Base-by-base conservation (phyloP, 2,888 invertebrate genomes). In the Hermaeophaga mercurialis region DNA sequence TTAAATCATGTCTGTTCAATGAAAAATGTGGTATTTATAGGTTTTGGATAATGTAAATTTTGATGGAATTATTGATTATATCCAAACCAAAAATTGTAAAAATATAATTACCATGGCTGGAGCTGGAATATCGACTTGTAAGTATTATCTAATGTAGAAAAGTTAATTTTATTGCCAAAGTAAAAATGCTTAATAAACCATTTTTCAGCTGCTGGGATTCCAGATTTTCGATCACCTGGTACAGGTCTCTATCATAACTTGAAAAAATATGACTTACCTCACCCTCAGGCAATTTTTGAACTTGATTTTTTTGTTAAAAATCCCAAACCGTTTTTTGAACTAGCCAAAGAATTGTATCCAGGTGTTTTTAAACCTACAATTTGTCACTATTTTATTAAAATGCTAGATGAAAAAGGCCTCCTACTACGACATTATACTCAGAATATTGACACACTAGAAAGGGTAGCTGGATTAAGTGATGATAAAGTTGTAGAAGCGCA, bases 81-180 rank as follows among this genome's bases (percentile, higher is more conserved):
- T 96, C 63, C 85, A 88, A 66, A 84, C 84, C 56, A 84, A 84
- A 33, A 84, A 86, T 61, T 91, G 91, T 72, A 87, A 87, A 74
- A 94, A 93, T 68, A 86, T 97, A 53, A 88, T 97, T 54, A 94
- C 94, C 0, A 87, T 98, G 86, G 90, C 94, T 58, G 97, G 97
- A 58, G 97, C 97, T 66, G 97, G 97, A 46, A 95, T 98, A 71
- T 96, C 96, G 1, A 98, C 97, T 41, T 90, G 94, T 94, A 82
- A 85, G 87, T 82, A 47, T 33, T 14, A 9, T 9, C 12, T 56
- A 24, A 46, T 12, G 1, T 39, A 18, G 7, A 9, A 4, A 12
- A 34, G 11, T 11, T 6, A 33, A 33, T 33, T 12, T 3, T 33
- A 5, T 33, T 4, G 14, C 9, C 3, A 8, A 6, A 28, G 28